phyloP scores from a whole-genome alignment of 2,797 vertebrate species.

The Meriones psammophilus region DNA sequence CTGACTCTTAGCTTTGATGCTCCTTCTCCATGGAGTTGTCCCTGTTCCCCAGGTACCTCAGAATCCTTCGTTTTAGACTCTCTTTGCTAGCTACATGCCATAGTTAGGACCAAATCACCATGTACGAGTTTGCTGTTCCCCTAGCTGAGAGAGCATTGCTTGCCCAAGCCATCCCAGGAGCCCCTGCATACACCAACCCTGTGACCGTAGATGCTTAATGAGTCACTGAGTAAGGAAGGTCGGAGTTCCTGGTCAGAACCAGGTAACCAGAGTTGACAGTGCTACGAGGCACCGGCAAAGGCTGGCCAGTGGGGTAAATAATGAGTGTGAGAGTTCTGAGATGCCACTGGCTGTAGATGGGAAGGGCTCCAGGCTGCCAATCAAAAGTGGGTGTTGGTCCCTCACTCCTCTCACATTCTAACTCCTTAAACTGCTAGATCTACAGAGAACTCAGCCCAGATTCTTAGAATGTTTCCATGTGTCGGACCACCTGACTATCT shows the following conservation, averaged over 20 bases:
- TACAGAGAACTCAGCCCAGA: conserved; percentile 51
- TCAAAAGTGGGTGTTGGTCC: conserved; percentile 13
- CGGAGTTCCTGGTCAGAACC: conserved; percentile 33
- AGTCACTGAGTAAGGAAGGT: background rate
- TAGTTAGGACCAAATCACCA: background rate
- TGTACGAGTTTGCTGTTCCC: background rate
- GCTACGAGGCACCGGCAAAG: background rate
- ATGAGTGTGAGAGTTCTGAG: conserved; percentile 9
- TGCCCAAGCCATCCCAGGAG: background rate
- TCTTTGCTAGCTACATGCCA: background rate
- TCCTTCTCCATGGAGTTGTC: background rate
- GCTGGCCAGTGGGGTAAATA: background rate
- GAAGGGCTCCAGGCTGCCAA: conserved; percentile 53
- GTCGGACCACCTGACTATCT: background rate
- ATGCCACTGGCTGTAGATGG: background rate
- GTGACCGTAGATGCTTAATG: background rate
- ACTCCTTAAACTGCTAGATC: conserved; percentile 35
- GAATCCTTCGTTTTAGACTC: background rate
- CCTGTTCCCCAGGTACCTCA: background rate
- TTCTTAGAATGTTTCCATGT: conserved; percentile 60
- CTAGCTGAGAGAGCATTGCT: background rate
- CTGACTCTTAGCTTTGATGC: background rate
- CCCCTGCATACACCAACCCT: too few relatives aligned
- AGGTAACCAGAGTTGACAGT: background rate
- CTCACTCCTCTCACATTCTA: conserved; percentile 59